Evolutionary conservation across 1,140 invertebrate genomes (phyloP).

Genomic region (Lasioglossum baleicum): DNA sequence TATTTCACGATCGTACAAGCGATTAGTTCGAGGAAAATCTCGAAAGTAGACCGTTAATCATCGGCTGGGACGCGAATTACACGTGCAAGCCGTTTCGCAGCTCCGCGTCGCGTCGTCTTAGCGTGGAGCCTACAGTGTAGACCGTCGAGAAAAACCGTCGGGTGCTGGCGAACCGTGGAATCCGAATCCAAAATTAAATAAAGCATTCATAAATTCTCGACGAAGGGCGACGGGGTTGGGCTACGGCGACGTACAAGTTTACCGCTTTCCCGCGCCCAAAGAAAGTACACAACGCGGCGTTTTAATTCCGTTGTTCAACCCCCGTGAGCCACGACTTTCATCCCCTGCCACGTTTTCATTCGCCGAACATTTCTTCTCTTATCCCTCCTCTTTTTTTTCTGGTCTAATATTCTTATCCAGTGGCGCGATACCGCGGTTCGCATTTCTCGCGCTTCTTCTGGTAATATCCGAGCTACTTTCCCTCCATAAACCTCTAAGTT

Average conservation of each 20-base stretch:
- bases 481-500: conserved; percentile 60
- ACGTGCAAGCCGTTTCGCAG: too few species aligned
- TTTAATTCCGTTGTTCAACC: conserved; percentile 53
- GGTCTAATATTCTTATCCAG: conserved; percentile 57
- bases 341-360: background rate
- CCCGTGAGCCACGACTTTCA: background rate
- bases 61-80: too few species aligned
- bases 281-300: conserved; percentile 17
- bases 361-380: background rate
- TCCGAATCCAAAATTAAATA: conserved; percentile 63
- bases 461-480: conserved; percentile 61
- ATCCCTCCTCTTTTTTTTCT: background rate
- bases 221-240: background rate
- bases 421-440: conserved; percentile 12
- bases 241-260: conserved; percentile 6
- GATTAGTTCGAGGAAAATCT: too few species aligned
- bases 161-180: background rate
- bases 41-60: too few species aligned
- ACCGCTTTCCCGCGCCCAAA: conserved; percentile 8
- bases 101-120: background rate
- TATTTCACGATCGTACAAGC: too few species aligned
- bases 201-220: conserved; percentile 64
- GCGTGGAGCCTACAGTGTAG: too few species aligned
- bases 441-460: conserved; percentile 50
- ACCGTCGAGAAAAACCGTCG: background rate